A percentile compares a stretch with the other conserved stretches of the same genome.
Conservation (phyloP, 2,113 vertebrate genomes). For the Gambusia affinis region DNA sequence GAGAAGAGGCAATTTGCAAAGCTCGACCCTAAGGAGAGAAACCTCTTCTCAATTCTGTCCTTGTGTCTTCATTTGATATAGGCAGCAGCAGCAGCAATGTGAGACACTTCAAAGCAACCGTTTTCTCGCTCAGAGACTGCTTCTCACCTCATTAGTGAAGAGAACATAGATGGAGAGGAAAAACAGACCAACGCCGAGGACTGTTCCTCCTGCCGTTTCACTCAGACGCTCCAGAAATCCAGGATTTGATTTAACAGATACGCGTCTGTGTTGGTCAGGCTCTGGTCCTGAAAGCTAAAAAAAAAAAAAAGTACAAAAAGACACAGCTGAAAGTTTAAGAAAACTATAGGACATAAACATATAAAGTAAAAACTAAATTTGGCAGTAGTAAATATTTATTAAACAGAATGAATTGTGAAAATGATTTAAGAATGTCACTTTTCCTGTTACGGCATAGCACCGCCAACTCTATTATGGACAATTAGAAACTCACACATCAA, state of each 20-base stretch:
- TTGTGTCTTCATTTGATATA: neutral
- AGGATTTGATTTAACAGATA: slow-evolving; percentile 77
- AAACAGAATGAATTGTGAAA: too few relatives aligned
- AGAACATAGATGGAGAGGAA: slow-evolving; percentile 90
- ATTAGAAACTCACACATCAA: neutral
- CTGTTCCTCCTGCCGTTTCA: slow-evolving; percentile 88
- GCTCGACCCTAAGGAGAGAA: slow-evolving; percentile 83
- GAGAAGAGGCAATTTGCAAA: slow-evolving; percentile 82
- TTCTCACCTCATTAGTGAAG: slow-evolving; percentile 93
- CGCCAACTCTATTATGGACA: neutral
- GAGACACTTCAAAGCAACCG: neutral
- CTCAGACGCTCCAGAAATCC: slow-evolving; percentile 94
- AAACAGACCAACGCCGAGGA: slow-evolving; percentile 86
- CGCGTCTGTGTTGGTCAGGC: slow-evolving; percentile 77
- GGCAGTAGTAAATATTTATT: too few relatives aligned
- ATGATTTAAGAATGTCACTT: too few relatives aligned
- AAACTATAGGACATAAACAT: neutral
- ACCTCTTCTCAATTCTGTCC: neutral
- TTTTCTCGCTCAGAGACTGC: too few relatives aligned
- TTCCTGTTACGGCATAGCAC: too few relatives aligned
- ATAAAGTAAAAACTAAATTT: neutral
- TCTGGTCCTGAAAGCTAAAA: slow-evolving; percentile 60
- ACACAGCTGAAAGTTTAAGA: neutral
- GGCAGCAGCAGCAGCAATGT: neutral
- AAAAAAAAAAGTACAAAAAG: neutral